Percentiles rank a stretch among this genome's conserved stretches.
These are phyloP conservation scores for Oriolus oriolus DNA, from an alignment of 2,113 vertebrate species.

Conservation along the genomic window DNA sequence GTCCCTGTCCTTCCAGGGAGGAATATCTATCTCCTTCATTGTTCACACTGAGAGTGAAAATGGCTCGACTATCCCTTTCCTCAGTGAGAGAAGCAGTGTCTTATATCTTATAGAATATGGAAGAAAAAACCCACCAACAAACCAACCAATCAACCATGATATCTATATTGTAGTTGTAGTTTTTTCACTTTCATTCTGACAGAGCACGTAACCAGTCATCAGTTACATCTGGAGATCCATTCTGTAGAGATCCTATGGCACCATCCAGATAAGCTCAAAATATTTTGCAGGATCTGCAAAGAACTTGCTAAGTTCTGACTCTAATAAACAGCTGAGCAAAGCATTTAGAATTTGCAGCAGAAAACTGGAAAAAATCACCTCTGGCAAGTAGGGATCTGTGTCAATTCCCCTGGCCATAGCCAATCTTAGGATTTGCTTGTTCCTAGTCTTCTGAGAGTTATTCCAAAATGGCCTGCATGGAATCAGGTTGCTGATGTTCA, in stretches of 20 bases:
- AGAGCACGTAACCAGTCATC: background rate
- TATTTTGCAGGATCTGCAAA: background rate
- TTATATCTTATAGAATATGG: background rate
- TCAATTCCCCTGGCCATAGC: background rate
- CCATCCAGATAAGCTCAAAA: background rate
- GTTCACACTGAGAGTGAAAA: background rate
- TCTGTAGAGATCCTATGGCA: background rate
- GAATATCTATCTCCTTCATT: background rate
- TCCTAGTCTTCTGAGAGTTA: background rate
- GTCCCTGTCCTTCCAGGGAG: background rate
- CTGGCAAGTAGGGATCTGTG: background rate
- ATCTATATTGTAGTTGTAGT: background rate
- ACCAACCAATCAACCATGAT: background rate
- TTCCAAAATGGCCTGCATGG: background rate
- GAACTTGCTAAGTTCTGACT: background rate
- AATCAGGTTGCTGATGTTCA: background rate
- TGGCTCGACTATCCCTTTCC: background rate
- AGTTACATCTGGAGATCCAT: background rate
- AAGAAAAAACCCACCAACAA: background rate
- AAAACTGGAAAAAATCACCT: background rate
- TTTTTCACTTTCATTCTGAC: background rate
- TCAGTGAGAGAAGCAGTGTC: background rate
- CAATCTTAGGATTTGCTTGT: background rate
- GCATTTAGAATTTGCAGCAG: background rate
- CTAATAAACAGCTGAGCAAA: background rate